Conservation (phyloP, 2,888 invertebrate species). For the Ptilodon capucinus region DNA sequence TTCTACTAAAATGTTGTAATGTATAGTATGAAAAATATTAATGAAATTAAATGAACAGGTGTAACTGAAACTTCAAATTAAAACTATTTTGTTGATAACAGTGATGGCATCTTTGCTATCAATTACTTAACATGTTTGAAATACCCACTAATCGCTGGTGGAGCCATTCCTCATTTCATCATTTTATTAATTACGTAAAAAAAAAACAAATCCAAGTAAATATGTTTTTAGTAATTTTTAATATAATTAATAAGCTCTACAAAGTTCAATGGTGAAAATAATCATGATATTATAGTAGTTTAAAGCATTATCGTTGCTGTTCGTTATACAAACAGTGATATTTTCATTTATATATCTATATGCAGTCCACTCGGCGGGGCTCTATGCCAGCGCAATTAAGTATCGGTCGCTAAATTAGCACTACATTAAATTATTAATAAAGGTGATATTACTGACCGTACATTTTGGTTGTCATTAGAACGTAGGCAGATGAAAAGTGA, state of each 20-base stretch:
- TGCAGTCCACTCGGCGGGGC: constrained; percentile 42
- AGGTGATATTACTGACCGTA: constrained; percentile 20
- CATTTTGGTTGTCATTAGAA: constrained; percentile 23
- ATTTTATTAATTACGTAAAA: too few species aligned
- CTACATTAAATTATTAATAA: constrained; percentile 35
- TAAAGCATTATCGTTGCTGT: constrained; percentile 18
- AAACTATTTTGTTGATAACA: neutral
- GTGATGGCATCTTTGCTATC: neutral
- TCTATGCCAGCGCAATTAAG: constrained; percentile 53
- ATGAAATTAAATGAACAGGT: neutral
- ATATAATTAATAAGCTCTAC: neutral
- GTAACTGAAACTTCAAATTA: neutral
- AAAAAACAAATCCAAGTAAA: neutral
- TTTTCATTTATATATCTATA: constrained; percentile 35
- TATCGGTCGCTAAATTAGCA: constrained; percentile 29
- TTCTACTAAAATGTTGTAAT: neutral
- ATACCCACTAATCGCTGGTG: too few species aligned
- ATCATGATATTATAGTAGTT: constrained; percentile 17
- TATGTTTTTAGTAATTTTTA: neutral
- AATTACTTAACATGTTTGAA: neutral
- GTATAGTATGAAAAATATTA: neutral
- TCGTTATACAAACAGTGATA: constrained; percentile 26
- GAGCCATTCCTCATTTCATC: too few species aligned
- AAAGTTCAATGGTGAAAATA: constrained; percentile 10
- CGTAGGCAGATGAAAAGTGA: constrained; percentile 11